Evolutionary conservation across 92 coral and sea anemone species (phyloP).

Genomic region (Anthopleura xanthogrammica): DNA sequence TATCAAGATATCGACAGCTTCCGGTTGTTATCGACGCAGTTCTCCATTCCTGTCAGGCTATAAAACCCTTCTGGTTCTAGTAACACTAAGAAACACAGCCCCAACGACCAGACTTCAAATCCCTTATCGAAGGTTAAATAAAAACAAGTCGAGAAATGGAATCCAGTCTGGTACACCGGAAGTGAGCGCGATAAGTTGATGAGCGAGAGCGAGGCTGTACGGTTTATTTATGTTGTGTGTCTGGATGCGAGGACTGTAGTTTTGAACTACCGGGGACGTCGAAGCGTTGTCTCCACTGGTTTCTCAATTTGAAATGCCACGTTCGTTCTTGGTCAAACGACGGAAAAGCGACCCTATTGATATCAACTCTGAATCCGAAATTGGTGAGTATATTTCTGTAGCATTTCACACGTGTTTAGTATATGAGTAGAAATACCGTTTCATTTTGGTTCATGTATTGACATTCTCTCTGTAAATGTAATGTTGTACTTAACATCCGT

Average conservation of each 20-base stretch:
- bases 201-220: slow-evolving; percentile 31
- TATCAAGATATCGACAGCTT: slow-evolving; percentile 19
- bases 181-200: slow-evolving; percentile 19
- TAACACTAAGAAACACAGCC: background rate
- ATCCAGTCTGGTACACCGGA: slow-evolving; percentile 15
- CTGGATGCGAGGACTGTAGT: slow-evolving; percentile 20
- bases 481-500: slow-evolving; percentile 2
- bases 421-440: background rate
- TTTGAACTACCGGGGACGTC: background rate
- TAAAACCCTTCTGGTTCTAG: background rate
- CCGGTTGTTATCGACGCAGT: slow-evolving; percentile 21
- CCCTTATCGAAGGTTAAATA: slow-evolving; percentile 14
- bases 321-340: slow-evolving; percentile 78
- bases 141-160: slow-evolving; percentile 11
- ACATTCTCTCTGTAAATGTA: background rate
- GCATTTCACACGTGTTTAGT: background rate
- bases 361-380: slow-evolving; percentile 18
- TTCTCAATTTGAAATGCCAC: slow-evolving; percentile 56
- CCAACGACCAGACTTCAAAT: background rate
- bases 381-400: slow-evolving; percentile 34
- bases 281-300: background rate
- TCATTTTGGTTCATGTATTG: background rate
- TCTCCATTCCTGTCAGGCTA: background rate
- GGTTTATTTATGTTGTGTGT: slow-evolving; percentile 26
- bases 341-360: slow-evolving; percentile 45